These are phyloP conservation scores for Euthynnus affinis DNA, from an alignment of 2,797 vertebrate species.

Conservation along the genomic window DNA sequence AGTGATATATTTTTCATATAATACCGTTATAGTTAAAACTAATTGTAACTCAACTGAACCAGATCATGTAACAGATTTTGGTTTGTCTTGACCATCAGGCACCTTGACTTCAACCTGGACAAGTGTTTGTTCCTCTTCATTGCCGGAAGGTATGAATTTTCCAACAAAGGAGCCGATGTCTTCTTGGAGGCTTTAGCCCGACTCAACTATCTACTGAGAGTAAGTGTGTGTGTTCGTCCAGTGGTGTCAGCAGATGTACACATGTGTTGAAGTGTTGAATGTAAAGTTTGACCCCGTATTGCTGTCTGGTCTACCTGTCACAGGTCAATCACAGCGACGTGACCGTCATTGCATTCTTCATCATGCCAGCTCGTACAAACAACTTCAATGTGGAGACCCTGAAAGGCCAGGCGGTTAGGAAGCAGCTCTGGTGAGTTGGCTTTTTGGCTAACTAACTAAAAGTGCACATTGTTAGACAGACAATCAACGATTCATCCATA, in stretches of 20 bases:
- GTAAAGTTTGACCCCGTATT: not conserved
- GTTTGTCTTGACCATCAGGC: slow-evolving; percentile 74
- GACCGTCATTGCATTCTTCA: slow-evolving; percentile 93
- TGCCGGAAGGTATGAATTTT: slow-evolving; percentile 94
- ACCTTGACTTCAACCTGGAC: slow-evolving; percentile 95
- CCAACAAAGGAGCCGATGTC: slow-evolving; percentile 94
- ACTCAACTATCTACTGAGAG: slow-evolving; percentile 94
- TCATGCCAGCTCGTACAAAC: slow-evolving; percentile 96
- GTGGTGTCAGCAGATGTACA: not conserved
- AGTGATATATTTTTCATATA: not conserved
- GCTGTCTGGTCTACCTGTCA: not conserved
- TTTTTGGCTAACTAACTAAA: not conserved
- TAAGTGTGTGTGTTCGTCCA: slow-evolving; percentile 59
- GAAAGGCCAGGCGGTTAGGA: slow-evolving; percentile 94
- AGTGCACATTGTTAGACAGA: not conserved
- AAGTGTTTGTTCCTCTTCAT: slow-evolving; percentile 96
- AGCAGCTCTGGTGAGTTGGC: slow-evolving; percentile 92
- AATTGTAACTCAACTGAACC: not conserved
- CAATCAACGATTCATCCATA: not conserved
- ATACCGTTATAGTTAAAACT: not conserved
- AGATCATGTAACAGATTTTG: not conserved
- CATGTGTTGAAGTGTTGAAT: not conserved
- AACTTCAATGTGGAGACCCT: slow-evolving; percentile 96
- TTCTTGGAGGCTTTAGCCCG: slow-evolving; percentile 93
- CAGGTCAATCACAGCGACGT: slow-evolving; percentile 94